A percentile compares a stretch with the other conserved stretches of the same genome.
Evolutionary conservation across 2,888 invertebrate species (phyloP).

Genomic region (Euzetes globulus): DNA sequence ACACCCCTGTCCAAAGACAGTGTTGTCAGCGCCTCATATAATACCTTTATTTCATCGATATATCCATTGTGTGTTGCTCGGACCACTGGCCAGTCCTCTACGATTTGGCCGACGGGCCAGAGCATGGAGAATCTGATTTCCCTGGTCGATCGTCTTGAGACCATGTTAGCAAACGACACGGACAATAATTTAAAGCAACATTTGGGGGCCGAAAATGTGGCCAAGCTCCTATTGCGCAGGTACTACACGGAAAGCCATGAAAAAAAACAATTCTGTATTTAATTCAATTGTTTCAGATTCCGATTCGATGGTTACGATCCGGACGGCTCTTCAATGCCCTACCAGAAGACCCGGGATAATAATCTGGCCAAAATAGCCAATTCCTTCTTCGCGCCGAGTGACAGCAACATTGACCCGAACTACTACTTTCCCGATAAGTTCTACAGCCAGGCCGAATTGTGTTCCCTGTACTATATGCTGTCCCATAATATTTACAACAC

Average conservation of each 20-base stretch:
- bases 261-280: too few species aligned
- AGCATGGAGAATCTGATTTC: slow-evolving; percentile 36
- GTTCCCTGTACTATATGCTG: slow-evolving; percentile 41
- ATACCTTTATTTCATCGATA: neutral
- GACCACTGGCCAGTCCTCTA: neutral
- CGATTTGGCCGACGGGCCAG: neutral
- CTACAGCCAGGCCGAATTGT: slow-evolving; percentile 37
- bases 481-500: slow-evolving; percentile 39
- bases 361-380: neutral
- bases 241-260: too few species aligned
- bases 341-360: too few species aligned
- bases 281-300: slow-evolving; percentile 30
- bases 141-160: slow-evolving; percentile 31
- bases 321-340: too few species aligned
- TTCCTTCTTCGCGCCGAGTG: neutral
- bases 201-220: slow-evolving; percentile 28
- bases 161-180: neutral
- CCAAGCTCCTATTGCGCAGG: slow-evolving; percentile 25
- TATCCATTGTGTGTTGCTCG: neutral
- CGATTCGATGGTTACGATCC: slow-evolving; percentile 8
- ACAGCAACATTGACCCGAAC: neutral
- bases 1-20: neutral
- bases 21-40: neutral
- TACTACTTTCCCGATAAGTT: slow-evolving; percentile 31
- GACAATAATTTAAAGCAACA: neutral